Conservation (phyloP, 2,113 vertebrate species). For the Dryoscopus gambensis region DNA sequence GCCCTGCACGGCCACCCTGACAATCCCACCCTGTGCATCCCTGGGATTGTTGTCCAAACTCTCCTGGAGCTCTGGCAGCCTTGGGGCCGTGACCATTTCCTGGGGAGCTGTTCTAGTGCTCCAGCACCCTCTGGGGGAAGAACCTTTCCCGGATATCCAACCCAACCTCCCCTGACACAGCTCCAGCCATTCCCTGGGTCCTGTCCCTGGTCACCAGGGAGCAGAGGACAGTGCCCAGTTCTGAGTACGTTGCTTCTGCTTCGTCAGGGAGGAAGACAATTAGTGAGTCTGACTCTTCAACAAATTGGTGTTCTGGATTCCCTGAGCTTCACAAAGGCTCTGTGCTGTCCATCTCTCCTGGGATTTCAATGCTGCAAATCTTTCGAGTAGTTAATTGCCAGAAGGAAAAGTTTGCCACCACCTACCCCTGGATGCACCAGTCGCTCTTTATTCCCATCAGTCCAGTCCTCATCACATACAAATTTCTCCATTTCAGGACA, state of each 20-base stretch:
- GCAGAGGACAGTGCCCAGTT: not conserved
- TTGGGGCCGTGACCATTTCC: not conserved
- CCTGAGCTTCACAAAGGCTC: not conserved
- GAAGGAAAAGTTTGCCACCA: not conserved
- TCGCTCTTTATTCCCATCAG: not conserved
- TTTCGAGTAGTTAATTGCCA: not conserved
- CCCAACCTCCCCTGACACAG: not conserved
- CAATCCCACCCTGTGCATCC: not conserved
- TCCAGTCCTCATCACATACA: not conserved
- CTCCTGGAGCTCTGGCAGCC: not conserved
- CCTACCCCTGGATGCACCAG: not conserved
- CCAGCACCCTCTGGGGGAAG: accelerated
- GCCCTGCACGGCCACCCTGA: not conserved
- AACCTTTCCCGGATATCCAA: not conserved
- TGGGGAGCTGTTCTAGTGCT: not conserved
- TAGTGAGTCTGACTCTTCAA: not conserved
- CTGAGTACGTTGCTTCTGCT: not conserved
- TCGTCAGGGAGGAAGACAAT: not conserved
- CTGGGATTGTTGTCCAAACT: accelerated
- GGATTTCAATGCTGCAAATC: not conserved
- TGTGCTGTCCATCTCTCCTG: not conserved
- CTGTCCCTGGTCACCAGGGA: not conserved
- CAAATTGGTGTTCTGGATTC: not conserved
- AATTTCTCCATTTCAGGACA: not conserved
- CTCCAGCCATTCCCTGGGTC: not conserved